A percentile compares a stretch with the other conserved stretches of the same genome.
These are phyloP conservation scores for Okapia johnstoni DNA, from an alignment of 2,113 vertebrate species.

Conservation along the genomic window DNA sequence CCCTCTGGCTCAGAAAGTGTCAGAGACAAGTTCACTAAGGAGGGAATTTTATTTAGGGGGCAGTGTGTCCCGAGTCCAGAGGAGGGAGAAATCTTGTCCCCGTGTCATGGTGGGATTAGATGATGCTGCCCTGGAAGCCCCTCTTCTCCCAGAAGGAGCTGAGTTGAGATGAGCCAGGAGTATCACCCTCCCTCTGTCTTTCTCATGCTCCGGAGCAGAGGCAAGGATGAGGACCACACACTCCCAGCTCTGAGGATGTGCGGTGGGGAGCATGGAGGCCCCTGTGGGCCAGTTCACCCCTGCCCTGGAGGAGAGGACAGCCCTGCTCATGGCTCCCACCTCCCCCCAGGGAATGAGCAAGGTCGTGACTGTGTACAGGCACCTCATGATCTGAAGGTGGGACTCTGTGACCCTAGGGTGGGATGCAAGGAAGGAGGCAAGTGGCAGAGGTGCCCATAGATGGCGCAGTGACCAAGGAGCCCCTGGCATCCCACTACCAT, in stretches of 20 bases:
- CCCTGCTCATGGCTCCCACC: no score
- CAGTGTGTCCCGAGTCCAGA: background rate
- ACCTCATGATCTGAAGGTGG: background rate
- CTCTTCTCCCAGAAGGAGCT: background rate
- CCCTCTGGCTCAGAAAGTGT: background rate
- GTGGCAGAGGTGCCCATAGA: background rate
- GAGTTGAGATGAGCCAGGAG: background rate
- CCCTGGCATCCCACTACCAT: background rate
- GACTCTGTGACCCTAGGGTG: background rate
- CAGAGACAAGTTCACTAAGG: background rate
- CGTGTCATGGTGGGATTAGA: background rate
- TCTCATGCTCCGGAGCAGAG: background rate
- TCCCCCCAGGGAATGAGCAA: no score
- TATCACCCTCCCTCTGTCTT: background rate
- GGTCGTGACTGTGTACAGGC: background rate
- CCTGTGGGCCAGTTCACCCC: no score
- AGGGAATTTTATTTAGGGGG: slow-evolving; percentile 40
- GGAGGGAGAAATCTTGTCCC: background rate
- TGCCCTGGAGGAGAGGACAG: no score
- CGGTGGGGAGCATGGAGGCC: no score
- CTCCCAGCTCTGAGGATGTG: no score
- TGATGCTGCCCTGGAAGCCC: accelerated
- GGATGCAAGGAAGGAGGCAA: background rate
- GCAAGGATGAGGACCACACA: background rate
- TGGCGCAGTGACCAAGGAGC: background rate